These are phyloP conservation scores for Chirona hameri DNA, from an alignment of 2,888 invertebrate genomes.

Conservation along the genomic window DNA sequence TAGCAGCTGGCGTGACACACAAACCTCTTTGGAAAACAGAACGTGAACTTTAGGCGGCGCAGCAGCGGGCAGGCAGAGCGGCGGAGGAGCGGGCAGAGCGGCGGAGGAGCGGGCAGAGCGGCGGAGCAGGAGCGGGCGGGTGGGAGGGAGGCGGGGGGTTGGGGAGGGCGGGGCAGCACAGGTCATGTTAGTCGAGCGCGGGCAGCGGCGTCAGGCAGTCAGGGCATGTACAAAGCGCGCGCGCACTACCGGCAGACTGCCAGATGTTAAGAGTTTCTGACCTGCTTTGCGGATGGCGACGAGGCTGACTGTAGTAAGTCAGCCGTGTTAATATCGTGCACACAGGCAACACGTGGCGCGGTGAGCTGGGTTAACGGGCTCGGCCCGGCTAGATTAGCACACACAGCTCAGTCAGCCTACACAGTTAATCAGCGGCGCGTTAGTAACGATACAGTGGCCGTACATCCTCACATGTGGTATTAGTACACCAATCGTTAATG, in stretches of 20 bases:
- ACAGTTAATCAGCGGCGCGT: too few relatives aligned
- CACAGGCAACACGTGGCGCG: neutral
- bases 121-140: neutral
- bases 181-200: neutral
- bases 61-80: neutral
- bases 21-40: slow-evolving; percentile 28
- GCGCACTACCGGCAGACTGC: too few relatives aligned
- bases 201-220: neutral
- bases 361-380: neutral
- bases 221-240: neutral
- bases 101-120: too few relatives aligned
- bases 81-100: neutral
- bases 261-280: neutral
- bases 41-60: slow-evolving; percentile 8
- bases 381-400: too few relatives aligned
- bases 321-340: slow-evolving; percentile 1
- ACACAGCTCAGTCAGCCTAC: too few relatives aligned
- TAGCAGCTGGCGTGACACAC: neutral
- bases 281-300: neutral
- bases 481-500: too few relatives aligned
- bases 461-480: too few relatives aligned
- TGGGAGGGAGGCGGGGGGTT: neutral
- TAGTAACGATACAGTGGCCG: too few relatives aligned
- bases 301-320: neutral
- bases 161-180: neutral